Evolutionary conservation across 1,140 invertebrate genomes (phyloP), one percentile per base, ranked within the genome.

Genomic region (Aleiodes sp.): DNA sequence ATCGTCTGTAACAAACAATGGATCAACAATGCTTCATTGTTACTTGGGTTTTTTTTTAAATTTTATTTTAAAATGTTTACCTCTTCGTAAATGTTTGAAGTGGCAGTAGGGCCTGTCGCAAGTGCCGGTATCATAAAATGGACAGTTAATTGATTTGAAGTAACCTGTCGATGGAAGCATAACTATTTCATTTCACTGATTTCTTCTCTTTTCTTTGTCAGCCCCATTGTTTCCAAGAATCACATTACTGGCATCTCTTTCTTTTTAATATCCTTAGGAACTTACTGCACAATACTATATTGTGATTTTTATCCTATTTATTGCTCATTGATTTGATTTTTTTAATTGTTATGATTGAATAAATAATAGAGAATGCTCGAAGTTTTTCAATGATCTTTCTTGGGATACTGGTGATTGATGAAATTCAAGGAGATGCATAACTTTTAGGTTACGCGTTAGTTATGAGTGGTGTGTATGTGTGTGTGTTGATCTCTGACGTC

Each of bases 91-190:
- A 86, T 97, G 95, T 80, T 92, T 91, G 82, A 94, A 96, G 85
- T 96, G 94, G 86, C 95, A 97, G 83, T 96, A 94, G 16, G 94
- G 94, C 77, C 95, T 89, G 73, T 93, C 92, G 85, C 95, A 97
- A 57, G 88, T 83, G 37, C 92, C 91, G 81, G 87, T 92, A 74
- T 93, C 90, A 78, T 90, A 94, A 88, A 92, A 96, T 29, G 95
- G 94, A 84, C 95, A 97, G 73, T 89, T 89, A 60, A 95, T 90
- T 70, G 89, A 89, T 86, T 93, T 92, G 79, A 96, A 96, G 78
- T 93, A 93, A 70, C 94, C 94, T 73, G 92, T 93, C 57, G 94
- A 93, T 29, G 94, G 93, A 81, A 97, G 89, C 95, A 97, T 97
- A 77, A 82, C 79, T 84, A 74, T 46, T 76, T 84, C 78, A 83